Evolutionary conservation across 2,888 invertebrate genomes (phyloP), one percentile per base, ranked within the genome.

Genomic region (Eubasilissa splendida): DNA sequence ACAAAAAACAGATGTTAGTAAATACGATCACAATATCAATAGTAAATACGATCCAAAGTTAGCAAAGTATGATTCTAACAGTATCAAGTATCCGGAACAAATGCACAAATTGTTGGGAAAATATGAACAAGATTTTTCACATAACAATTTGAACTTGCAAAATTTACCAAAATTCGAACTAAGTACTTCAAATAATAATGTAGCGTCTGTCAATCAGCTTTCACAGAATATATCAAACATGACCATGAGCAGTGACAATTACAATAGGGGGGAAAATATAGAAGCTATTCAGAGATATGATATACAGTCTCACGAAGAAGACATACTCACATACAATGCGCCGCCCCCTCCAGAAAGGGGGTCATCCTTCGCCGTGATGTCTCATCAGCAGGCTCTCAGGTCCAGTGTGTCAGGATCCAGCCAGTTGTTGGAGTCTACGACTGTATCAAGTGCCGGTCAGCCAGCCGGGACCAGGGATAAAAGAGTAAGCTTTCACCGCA

Each of bases 261-360:
- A 81, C 54, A 79, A 70, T 9, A 80, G 81, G 52, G 11, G 54
- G 2, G 83, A 83, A 54, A 70, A 52, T 70, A 52, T 65, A 11
- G 77, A 81, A 14, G 33, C 82, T 4, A 71, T 76, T 14, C 54
- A 60, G 60, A 66, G 80, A n/a, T 80, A 79, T 50, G 83, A 82
- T 33, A 74, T 66, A 14, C 79, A 77, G 31, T 60, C 79, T 12
- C 80, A 79, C 56, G 74, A 76, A 50, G 79, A 74, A 60, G 78
- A 83, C 22, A 76, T 54, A 12, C 5, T 63, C 4, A 56, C n/a
- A 11, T 77, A 60, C 68, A 31, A 84, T 53, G 92, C 94, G 76
- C 94, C 96, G 0, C 93, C 95, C 66, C 96, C 97, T 33, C 97
- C 97, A 3, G 96, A 96, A 87, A 92, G 97, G 83, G 96, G 96